Evolutionary conservation across 2,888 invertebrate species (phyloP).

Genomic region (Portevinia maculata): DNA sequence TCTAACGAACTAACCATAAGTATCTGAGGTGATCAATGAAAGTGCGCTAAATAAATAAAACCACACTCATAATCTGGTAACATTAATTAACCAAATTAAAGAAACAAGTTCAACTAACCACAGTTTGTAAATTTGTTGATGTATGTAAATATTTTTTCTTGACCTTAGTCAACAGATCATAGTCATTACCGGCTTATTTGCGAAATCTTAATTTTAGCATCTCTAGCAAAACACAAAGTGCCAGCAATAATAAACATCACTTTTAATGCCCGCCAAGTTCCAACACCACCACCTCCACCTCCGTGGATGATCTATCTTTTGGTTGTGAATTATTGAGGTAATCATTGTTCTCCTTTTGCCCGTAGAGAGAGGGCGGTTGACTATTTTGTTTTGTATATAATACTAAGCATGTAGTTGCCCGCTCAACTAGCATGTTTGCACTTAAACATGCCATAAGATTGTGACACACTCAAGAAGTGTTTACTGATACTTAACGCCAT

Average conservation of each 20-base stretch:
- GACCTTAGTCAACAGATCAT: slow-evolving; percentile 38
- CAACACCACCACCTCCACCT: no score
- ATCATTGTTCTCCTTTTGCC: slow-evolving; percentile 20
- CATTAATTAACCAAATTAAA: no score
- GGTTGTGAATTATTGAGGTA: slow-evolving; percentile 27
- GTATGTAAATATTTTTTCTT: slow-evolving; percentile 22
- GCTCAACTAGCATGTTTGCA: slow-evolving; percentile 22
- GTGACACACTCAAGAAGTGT: slow-evolving; percentile 39
- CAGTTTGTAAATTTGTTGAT: slow-evolving; percentile 5
- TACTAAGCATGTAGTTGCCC: slow-evolving; percentile 31
- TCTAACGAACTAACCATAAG: no score
- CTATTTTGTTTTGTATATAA: not conserved
- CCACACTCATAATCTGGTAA: no score
- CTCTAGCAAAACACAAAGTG: not conserved
- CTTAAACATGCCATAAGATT: not conserved
- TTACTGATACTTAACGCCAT: slow-evolving; percentile 23
- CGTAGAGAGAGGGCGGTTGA: not conserved
- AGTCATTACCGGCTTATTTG: slow-evolving; percentile 31
- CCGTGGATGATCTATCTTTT: slow-evolving; percentile 4
- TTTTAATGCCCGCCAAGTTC: not conserved
- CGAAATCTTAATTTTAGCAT: slow-evolving; percentile 19
- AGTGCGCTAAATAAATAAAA: no score
- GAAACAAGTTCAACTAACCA: not conserved
- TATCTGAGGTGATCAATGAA: no score
- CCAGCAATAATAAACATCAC: not conserved